These are phyloP conservation scores for Hyperoplus immaculatus DNA, from an alignment of 2,797 vertebrate species.

Conservation along the genomic window DNA sequence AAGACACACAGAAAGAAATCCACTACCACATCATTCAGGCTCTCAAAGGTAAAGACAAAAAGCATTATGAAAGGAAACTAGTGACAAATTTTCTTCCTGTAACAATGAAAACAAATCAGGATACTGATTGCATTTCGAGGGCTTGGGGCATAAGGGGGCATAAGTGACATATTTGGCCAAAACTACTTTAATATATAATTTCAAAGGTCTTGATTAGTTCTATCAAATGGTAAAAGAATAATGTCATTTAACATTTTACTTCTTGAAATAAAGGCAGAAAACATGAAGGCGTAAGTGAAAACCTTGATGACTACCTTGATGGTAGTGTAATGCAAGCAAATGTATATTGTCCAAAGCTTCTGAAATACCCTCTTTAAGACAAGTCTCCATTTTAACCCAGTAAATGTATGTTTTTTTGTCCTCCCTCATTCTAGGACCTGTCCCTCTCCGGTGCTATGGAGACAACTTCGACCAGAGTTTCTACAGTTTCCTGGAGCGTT, in stretches of 20 bases:
- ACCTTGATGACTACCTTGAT: neutral
- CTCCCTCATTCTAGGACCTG: conserved; percentile 55
- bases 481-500: conserved; percentile 72
- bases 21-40: conserved; percentile 69
- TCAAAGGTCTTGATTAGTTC: too few relatives aligned
- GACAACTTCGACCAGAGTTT: conserved; percentile 70
- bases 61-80: neutral
- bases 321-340: neutral
- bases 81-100: neutral
- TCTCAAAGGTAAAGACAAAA: conserved; percentile 74
- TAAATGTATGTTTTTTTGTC: neutral
- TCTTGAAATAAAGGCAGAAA: too few relatives aligned
- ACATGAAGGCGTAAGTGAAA: neutral
- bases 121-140: neutral
- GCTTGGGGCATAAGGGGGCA: too few relatives aligned
- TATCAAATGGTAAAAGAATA: too few relatives aligned
- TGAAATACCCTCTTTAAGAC: neutral
- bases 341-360: neutral
- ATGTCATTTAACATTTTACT: too few relatives aligned
- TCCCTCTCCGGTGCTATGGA: conserved; percentile 78
- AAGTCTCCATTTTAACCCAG: neutral
- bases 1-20: conserved; percentile 59
- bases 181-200: too few relatives aligned
- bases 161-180: too few relatives aligned
- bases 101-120: neutral